Percentiles rank a stretch among this genome's conserved stretches.
Evolutionary conservation across 2,797 vertebrate genomes (phyloP).

Genomic region (Notolabrus celidotus): DNA sequence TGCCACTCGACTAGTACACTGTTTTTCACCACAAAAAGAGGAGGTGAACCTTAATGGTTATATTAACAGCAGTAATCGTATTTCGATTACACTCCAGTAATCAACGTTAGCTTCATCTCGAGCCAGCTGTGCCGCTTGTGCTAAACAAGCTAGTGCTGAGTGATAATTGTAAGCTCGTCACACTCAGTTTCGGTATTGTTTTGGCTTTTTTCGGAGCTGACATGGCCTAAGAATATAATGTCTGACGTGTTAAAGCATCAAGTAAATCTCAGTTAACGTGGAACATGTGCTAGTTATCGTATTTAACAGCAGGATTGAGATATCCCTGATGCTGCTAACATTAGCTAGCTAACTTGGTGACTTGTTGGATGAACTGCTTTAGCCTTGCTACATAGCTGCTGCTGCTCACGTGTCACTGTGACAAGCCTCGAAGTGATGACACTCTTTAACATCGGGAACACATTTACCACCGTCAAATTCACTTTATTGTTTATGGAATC

Average conservation of each 20-base stretch:
- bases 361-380: slow-evolving; percentile 53
- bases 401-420: slow-evolving; percentile 83
- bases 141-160: slow-evolving; percentile 61
- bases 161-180: slow-evolving; percentile 27
- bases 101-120: slow-evolving; percentile 58
- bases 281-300: not conserved
- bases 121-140: slow-evolving; percentile 79
- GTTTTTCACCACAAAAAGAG: rapidly evolving
- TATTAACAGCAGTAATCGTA: not conserved
- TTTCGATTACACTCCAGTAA: slow-evolving; percentile 40
- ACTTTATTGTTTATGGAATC: rapidly evolving
- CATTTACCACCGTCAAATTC: rapidly evolving
- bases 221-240: not conserved
- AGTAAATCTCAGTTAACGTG: rapidly evolving
- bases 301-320: slow-evolving; percentile 7
- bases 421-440: slow-evolving; percentile 58
- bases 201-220: not conserved
- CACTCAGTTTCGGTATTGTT: slow-evolving; percentile 1
- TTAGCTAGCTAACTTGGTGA: slow-evolving; percentile 64
- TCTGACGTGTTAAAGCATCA: not conserved
- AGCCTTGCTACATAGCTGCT: slow-evolving; percentile 64
- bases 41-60: not conserved
- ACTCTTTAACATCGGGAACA: slow-evolving; percentile 19
- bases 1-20: not conserved
- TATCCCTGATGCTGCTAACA: slow-evolving; percentile 56